Percentiles rank a stretch among this genome's conserved stretches.
phyloP scores from a whole-genome alignment of 2,888 invertebrate species.

The Mellilla xanthometata region DNA sequence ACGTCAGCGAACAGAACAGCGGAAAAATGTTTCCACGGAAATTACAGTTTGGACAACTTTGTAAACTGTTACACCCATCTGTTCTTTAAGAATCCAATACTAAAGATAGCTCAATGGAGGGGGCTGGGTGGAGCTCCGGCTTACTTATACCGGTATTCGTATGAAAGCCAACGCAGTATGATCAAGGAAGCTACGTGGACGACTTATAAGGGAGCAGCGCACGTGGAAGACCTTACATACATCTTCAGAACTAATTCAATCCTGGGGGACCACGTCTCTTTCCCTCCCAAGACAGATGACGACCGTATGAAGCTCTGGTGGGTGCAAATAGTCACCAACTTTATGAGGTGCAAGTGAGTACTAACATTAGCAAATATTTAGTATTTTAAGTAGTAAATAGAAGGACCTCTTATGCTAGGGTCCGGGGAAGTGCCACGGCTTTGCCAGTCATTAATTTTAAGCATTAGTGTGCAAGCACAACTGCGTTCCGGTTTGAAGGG shows the following conservation, averaged over 20 bases:
- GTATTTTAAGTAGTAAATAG: no score
- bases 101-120: conserved; percentile 21
- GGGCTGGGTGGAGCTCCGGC: conserved; percentile 44
- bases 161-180: conserved; percentile 58
- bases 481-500: no score
- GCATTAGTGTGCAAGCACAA: no score
- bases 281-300: conserved; percentile 27
- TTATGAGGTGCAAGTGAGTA: conserved; percentile 32
- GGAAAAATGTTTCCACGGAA: conserved; percentile 27
- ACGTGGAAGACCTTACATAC: conserved; percentile 70
- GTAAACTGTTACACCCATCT: conserved; percentile 21
- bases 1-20: conserved; percentile 2
- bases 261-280: conserved; percentile 19
- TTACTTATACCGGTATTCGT: conserved; percentile 68
- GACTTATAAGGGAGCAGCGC: conserved; percentile 50
- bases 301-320: conserved; percentile 34
- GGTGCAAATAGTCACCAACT: conserved; percentile 32
- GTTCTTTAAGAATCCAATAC: conserved; percentile 32
- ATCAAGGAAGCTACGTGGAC: conserved; percentile 45
- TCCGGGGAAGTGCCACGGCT: no score
- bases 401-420: no score
- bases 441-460: no score
- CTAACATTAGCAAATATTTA: background rate
- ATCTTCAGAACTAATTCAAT: conserved; percentile 43
- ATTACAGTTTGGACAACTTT: conserved; percentile 24